Conservation (phyloP, 2,888 invertebrate genomes). For the Thysanoteuthis rhombus region DNA sequence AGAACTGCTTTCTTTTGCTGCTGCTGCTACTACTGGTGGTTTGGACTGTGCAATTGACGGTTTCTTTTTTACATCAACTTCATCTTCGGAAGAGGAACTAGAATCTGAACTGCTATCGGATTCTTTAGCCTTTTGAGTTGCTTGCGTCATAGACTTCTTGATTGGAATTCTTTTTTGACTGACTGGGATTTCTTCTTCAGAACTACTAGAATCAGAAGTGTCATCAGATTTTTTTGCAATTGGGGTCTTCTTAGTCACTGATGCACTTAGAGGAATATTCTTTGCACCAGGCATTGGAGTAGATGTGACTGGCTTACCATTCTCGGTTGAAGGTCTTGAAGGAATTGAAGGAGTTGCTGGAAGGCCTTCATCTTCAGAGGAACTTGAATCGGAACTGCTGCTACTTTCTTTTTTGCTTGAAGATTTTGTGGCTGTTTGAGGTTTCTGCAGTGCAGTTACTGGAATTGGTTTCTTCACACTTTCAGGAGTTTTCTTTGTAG, state of each 20-base stretch:
- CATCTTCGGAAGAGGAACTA: slow-evolving; percentile 23
- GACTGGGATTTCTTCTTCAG: background rate
- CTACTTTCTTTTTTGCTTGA: slow-evolving; percentile 34
- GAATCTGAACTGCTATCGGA: background rate
- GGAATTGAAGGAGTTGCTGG: background rate
- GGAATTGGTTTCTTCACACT: no score
- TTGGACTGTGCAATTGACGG: background rate
- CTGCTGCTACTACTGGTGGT: slow-evolving; percentile 20
- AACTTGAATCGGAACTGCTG: slow-evolving; percentile 35
- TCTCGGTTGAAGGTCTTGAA: background rate
- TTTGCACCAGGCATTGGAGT: slow-evolving; percentile 17
- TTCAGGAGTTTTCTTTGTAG: no score
- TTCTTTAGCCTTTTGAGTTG: background rate
- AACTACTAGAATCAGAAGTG: background rate
- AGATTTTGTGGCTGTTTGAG: slow-evolving; percentile 31
- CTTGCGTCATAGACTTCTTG: background rate
- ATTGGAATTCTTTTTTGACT: background rate
- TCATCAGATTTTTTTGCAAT: background rate
- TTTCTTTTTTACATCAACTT: slow-evolving; percentile 18
- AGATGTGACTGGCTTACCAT: slow-evolving; percentile 22
- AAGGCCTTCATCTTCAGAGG: slow-evolving; percentile 34
- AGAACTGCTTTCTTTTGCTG: slow-evolving; percentile 35
- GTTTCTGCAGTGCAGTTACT: slow-evolving; percentile 35
- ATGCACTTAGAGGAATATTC: background rate
- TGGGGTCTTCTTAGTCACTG: slow-evolving; percentile 12